A percentile compares a stretch with the other conserved stretches of the same genome.
Evolutionary conservation across 2,113 vertebrate species (phyloP).

Genomic region (Protobothrops flavoviridis): DNA sequence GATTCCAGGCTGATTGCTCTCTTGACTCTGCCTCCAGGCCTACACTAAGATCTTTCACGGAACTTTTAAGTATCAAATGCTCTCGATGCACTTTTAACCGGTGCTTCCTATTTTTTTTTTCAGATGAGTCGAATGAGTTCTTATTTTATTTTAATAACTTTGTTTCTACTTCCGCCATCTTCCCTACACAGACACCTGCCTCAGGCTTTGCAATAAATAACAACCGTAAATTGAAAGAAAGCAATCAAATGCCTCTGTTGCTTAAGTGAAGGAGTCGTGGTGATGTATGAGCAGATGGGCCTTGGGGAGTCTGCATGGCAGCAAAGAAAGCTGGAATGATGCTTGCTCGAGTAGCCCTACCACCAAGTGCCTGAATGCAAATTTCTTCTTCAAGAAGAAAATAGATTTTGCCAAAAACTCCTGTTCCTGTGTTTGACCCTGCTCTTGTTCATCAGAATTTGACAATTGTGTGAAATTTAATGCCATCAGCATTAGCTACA

Average conservation of each 20-base stretch:
- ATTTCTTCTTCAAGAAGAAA: background rate
- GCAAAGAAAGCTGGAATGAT: no score
- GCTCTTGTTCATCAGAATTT: accelerated
- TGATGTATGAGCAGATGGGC: background rate
- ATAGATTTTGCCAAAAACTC: background rate
- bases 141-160: background rate
- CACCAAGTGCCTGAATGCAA: background rate
- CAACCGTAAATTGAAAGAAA: background rate
- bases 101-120: background rate
- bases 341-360: background rate
- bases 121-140: background rate
- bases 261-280: background rate
- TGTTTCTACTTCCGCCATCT: background rate
- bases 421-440: background rate
- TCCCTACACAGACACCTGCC: background rate
- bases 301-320: background rate
- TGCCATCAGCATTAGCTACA: background rate
- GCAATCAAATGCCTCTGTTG: background rate
- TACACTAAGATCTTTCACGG: background rate
- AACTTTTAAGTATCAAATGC: background rate
- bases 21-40: no score
- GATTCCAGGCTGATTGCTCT: no score
- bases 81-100: background rate
- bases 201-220: background rate
- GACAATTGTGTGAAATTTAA: slow-evolving; percentile 6